A percentile compares a stretch with the other conserved stretches of the same genome.
phyloP scores from a whole-genome alignment of 2,888 invertebrate genomes.

The Phyllotreta striolata region DNA sequence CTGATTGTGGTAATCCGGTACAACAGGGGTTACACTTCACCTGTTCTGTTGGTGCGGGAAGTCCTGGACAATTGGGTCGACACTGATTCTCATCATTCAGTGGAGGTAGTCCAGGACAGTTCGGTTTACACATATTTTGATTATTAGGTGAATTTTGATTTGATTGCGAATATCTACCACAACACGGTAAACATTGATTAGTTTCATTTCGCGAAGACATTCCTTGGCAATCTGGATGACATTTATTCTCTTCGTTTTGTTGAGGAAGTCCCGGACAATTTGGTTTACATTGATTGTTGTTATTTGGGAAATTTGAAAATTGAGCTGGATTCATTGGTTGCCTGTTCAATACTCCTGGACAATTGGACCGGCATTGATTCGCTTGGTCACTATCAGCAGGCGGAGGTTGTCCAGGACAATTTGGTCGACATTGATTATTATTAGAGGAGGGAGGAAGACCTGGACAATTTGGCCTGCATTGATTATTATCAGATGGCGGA shows the following conservation, averaged over 20 bases:
- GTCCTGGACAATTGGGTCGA: slow-evolving; percentile 5
- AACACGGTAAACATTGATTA: slow-evolving; percentile 1
- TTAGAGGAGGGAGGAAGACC: background rate
- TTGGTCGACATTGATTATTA: background rate
- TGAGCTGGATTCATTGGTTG: background rate
- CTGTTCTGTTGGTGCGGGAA: background rate
- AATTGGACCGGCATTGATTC: slow-evolving; percentile 1
- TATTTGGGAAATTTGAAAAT: background rate
- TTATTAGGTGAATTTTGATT: background rate
- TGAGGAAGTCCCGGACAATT: background rate
- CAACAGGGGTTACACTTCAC: background rate
- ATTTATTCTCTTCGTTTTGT: background rate
- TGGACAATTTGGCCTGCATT: slow-evolving; percentile 1
- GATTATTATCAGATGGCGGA: background rate
- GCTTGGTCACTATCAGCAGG: background rate
- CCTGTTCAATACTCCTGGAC: background rate
- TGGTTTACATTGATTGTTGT: background rate
- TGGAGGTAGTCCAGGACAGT: slow-evolving; percentile 6
- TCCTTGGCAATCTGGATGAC: background rate
- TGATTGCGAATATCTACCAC: background rate
- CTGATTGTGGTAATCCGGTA: background rate
- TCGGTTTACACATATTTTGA: background rate
- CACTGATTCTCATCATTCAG: slow-evolving; percentile 2
- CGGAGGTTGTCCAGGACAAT: slow-evolving; percentile 3
- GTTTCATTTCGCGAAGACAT: background rate